These are phyloP conservation scores for Zoanthus sansibaricus DNA, from an alignment of 92 coral and sea anemone genomes.

Conservation along the genomic window DNA sequence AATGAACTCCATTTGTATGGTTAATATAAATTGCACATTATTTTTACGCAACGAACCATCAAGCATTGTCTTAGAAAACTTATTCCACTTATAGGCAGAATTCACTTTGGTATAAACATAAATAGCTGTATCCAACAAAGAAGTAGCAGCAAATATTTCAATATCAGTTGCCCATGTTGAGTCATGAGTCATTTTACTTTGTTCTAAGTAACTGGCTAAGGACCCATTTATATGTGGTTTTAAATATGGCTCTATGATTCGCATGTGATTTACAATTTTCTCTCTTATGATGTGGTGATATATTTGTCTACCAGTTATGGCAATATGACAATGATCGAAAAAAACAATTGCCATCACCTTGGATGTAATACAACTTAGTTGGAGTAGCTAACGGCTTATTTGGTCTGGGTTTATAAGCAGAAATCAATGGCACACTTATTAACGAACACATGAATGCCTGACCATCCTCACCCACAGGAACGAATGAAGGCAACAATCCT, in stretches of 20 bases:
- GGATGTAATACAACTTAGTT: no score
- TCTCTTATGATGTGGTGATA: no score
- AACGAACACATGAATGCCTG: no score
- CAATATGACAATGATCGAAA: no score
- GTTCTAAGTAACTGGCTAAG: neutral
- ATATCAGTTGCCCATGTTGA: conserved; percentile 37
- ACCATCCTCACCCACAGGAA: no score
- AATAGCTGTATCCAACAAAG: conserved; percentile 41
- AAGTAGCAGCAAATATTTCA: conserved; percentile 36
- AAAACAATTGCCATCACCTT: no score
- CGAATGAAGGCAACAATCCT: no score
- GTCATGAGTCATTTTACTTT: conserved; percentile 20
- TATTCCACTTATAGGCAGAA: conserved; percentile 43
- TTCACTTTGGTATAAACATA: conserved; percentile 49
- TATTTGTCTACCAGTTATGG: no score
- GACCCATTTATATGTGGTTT: neutral
- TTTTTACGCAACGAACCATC: conserved; percentile 44
- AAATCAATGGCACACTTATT: no score
- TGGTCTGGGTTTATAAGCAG: no score
- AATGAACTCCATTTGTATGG: conserved; percentile 49
- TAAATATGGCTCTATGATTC: neutral
- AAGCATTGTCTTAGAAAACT: conserved; percentile 55
- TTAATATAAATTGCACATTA: conserved; percentile 58
- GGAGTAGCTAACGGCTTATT: no score
- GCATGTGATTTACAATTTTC: neutral